Evolutionary conservation across 2,113 vertebrate genomes (phyloP).

Genomic region (Podarcis raffonei): DNA sequence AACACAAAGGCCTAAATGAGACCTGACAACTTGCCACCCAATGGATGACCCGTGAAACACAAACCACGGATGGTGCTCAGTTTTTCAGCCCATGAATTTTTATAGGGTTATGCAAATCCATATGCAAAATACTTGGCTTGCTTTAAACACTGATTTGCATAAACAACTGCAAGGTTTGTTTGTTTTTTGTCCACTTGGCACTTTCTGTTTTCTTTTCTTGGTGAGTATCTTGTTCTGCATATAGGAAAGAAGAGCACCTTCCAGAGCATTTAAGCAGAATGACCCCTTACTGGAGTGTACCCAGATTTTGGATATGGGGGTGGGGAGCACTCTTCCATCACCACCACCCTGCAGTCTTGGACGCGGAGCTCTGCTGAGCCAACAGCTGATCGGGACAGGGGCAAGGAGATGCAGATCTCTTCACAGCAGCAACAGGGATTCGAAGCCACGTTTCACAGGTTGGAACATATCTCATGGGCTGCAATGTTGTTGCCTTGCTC

Average conservation of each 20-base stretch:
- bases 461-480: too few relatives aligned
- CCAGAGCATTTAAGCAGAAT: too few relatives aligned
- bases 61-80: neutral
- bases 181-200: neutral
- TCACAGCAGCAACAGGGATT: too few relatives aligned
- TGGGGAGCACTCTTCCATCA: too few relatives aligned
- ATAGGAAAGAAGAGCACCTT: neutral
- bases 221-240: too few relatives aligned
- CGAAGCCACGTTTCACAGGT: too few relatives aligned
- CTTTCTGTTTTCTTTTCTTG: neutral
- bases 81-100: accelerated
- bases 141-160: accelerated
- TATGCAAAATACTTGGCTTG: accelerated
- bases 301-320: neutral
- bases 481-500: too few relatives aligned
- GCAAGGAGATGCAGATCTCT: too few relatives aligned
- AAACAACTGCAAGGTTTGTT: neutral
- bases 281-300: too few relatives aligned
- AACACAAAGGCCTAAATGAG: accelerated
- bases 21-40: accelerated
- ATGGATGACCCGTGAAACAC: accelerated
- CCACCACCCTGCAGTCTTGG: neutral
- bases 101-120: neutral
- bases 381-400: neutral
- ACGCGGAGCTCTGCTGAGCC: neutral